Percentiles rank a stretch among this genome's conserved stretches.
Evolutionary conservation across 2,888 invertebrate species (phyloP).

Genomic region (Mythimna loreyi): DNA sequence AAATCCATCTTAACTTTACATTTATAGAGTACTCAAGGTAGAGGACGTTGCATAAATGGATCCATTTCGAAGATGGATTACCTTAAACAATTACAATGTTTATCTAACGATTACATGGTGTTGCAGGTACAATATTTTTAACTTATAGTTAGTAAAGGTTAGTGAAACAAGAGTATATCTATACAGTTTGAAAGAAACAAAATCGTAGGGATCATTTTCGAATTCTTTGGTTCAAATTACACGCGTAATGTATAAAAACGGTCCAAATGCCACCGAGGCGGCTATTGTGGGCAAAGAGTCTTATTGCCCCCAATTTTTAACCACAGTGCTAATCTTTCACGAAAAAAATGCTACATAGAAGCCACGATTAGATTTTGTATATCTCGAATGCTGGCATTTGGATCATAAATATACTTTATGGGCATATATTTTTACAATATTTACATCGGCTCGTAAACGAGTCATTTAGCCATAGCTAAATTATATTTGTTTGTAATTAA

Average conservation of each 20-base stretch:
- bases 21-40: constrained; percentile 21
- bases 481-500: constrained; percentile 24
- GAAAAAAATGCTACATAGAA: neutral
- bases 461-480: constrained; percentile 27
- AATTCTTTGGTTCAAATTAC: constrained; percentile 67
- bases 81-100: constrained; percentile 50
- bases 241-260: constrained; percentile 51
- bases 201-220: constrained; percentile 66
- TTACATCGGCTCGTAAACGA: constrained; percentile 54
- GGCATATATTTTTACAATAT: constrained; percentile 61
- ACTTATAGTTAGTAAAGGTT: constrained; percentile 64
- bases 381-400: constrained; percentile 52
- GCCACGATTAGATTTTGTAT: no score
- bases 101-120: constrained; percentile 65
- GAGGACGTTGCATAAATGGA: constrained; percentile 19
- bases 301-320: neutral
- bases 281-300: neutral
- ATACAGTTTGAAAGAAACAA: constrained; percentile 54
- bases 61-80: constrained; percentile 15
- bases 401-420: constrained; percentile 49
- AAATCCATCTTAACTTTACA: constrained; percentile 23
- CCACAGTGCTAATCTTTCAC: neutral
- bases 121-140: constrained; percentile 78
- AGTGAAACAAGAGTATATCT: constrained; percentile 52
- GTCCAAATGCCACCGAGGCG: constrained; percentile 55